Base-by-base conservation (phyloP, 2,888 invertebrate genomes). In the Callosobruchus maculatus region DNA sequence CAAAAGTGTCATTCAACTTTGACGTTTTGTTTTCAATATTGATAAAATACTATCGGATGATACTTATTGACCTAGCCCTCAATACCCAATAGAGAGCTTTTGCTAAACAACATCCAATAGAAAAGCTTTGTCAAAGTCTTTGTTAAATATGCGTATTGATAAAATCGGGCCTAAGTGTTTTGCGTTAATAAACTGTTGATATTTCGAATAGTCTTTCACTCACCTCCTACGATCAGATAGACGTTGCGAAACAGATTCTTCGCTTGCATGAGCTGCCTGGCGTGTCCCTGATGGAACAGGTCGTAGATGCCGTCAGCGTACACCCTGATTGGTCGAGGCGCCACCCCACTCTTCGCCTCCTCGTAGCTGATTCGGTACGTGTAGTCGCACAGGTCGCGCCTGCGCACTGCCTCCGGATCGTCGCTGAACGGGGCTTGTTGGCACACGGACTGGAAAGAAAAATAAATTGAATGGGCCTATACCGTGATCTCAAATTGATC, bases 251-350 rank as follows among this genome's bases (percentile, higher is more conserved):
- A 98, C 73, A 97, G 91, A 84, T 95, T 96, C 89, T 99, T 99
- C 73, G 98, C 98, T 89, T 99, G 99, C 93, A 97, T 94, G 78
- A 99, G 90, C 86, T 99, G 99, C 76, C 98, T 89, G 72, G 99
- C 97, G 88, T 99, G 99, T 0, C 99, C 99, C 88, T 98, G 97
- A 89, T 99, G 99, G 88, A 99, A 99, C 85, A 99, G 92, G 89
- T 99, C 99, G 87, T 99, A 99, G 85, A 99, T 98, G 81, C 99
- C 99, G 89, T 99, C 99, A 0, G 99, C 97, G 89, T 99, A 99
- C 49, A 99, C 97, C 80, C 99, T 91, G 75, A 99, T 94, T 80
- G 93, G 93, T 74, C 99, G 91, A 30, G 92, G 90, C 31, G 94
- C 94, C 88, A 90, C 91, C 73, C 97, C 97, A 73, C 91, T 91